Base-by-base conservation (phyloP, 2,113 vertebrate species). In the Rhagologus leucostigma region DNA sequence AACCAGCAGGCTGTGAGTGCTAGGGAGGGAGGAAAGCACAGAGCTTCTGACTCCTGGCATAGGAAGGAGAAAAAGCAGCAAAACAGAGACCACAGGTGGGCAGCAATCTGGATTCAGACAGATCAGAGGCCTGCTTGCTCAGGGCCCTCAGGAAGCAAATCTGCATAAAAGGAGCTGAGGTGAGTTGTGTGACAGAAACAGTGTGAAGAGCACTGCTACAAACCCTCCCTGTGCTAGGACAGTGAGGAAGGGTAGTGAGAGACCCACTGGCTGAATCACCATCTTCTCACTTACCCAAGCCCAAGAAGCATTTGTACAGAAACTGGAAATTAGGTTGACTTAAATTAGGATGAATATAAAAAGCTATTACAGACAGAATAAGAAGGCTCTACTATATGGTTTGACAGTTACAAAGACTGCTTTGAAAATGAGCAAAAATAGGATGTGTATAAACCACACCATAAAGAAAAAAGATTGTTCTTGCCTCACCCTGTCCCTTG, bases 361-460 rank as follows among this genome's bases (percentile, higher is more conserved):
- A 92, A 52, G 26, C 56, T 62, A 67, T 11, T 33, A 52, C 9
- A 44, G 52, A 50, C 14, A 60, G 59, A 93, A 60, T 33, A 75
- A 69, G 68, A 77, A 55, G 4, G 41, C 5, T 87, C 9, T 78
- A 18, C 83, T 78, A 5, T 30, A 63, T 63, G 16, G 33, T 57
- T 84, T 53, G 20, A 50, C 55, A 14, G 23, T 91, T 82, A 60
- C 37, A 71, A 68, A 83, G 24, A 49, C 41, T 39, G 16, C 49
- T 89, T 89, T 79, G 70, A 62, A 96, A 91, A 87, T 82, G 13
- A 93, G n/a, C 33, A 79, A 87, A 80, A 91, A 19, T 44, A 71
- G 62, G 24, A 69, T 60, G 17, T 56, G 10, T 70, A 32, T 60
- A 73, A 78, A 77, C 32, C n/a, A 49, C 11, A 83, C 8, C 53